phyloP scores from a whole-genome alignment of 1,140 invertebrate species.

The Aphelenchoides fujianensis region DNA sequence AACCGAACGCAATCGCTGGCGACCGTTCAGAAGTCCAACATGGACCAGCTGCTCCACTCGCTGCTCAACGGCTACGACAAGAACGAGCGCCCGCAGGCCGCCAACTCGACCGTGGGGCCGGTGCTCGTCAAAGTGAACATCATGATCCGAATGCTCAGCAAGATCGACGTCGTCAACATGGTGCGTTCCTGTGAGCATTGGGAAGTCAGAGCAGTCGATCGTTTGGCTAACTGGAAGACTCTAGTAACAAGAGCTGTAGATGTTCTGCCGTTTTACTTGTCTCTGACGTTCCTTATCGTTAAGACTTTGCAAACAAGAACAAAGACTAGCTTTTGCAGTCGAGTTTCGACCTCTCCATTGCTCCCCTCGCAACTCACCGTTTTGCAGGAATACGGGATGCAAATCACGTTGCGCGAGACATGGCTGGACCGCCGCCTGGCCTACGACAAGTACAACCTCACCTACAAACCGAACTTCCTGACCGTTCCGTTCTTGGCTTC shows the following conservation, averaged over 20 bases:
- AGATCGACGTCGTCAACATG: slow-evolving; percentile 97
- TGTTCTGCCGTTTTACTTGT: too few species aligned
- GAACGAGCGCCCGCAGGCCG: slow-evolving; percentile 28
- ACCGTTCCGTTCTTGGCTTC: slow-evolving; percentile 71
- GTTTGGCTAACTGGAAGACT: too few species aligned
- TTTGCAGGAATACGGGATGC: slow-evolving; percentile 62
- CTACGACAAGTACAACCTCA: slow-evolving; percentile 75
- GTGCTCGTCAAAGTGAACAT: slow-evolving; percentile 73
- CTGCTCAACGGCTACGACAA: slow-evolving; percentile 37
- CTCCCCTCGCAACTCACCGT: not conserved
- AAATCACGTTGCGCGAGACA: slow-evolving; percentile 87
- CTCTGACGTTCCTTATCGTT: too few species aligned
- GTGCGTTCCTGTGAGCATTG: slow-evolving; percentile 49
- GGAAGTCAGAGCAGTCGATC: too few species aligned
- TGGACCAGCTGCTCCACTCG: slow-evolving; percentile 20
- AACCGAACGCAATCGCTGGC: not conserved
- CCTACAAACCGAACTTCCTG: slow-evolving; percentile 64
- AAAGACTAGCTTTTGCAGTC: not conserved
- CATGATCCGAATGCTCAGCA: slow-evolving; percentile 88
- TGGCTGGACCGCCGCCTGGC: slow-evolving; percentile 85
- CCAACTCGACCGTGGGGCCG: slow-evolving; percentile 64
- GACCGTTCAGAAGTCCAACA: not conserved
- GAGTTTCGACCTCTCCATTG: too few species aligned
- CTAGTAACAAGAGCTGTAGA: too few species aligned
- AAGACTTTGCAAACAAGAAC: too few species aligned